Evolutionary conservation across 2,797 vertebrate genomes (phyloP).

Genomic region (Philypnodon macrostomus): DNA sequence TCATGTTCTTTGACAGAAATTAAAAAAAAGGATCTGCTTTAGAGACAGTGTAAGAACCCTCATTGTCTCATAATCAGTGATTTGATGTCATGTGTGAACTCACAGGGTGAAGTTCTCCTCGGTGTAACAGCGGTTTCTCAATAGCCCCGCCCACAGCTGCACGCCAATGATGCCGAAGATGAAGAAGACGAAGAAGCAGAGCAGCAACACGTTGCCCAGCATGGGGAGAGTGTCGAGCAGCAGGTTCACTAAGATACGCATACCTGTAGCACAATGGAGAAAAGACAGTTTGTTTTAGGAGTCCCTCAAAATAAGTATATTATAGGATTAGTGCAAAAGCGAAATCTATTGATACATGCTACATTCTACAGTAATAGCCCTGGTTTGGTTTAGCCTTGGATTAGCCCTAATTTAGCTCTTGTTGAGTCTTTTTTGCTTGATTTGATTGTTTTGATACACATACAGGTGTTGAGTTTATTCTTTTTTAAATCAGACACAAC

Average conservation of each 20-base stretch:
- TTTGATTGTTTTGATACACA: no score
- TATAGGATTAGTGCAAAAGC: no score
- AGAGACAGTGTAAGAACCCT: background rate
- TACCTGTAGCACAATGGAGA: constrained; percentile 66
- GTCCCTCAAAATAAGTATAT: no score
- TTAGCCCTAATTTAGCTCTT: no score
- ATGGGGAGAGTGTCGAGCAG: constrained; percentile 96
- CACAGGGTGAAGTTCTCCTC: constrained; percentile 81
- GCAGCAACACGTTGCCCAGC: constrained; percentile 95
- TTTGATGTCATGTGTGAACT: constrained; percentile 38
- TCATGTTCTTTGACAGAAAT: constrained; percentile 29
- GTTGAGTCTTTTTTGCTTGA: no score
- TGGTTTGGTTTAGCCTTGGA: no score
- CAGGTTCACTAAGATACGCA: constrained; percentile 97
- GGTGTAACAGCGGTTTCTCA: constrained; percentile 83
- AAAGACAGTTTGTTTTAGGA: background rate
- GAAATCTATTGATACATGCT: no score
- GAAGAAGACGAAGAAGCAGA: constrained; percentile 99
- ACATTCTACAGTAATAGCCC: no score
- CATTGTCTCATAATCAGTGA: constrained; percentile 1
- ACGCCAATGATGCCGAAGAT: constrained; percentile 98
- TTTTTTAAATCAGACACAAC: background rate
- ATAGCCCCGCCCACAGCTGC: constrained; percentile 95
- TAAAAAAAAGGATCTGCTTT: constrained; percentile 21
- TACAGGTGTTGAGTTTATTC: no score